A percentile compares a stretch with the other conserved stretches of the same genome.
Conservation (phyloP, 2,888 invertebrate genomes). For the Agrochola lychnidis region DNA sequence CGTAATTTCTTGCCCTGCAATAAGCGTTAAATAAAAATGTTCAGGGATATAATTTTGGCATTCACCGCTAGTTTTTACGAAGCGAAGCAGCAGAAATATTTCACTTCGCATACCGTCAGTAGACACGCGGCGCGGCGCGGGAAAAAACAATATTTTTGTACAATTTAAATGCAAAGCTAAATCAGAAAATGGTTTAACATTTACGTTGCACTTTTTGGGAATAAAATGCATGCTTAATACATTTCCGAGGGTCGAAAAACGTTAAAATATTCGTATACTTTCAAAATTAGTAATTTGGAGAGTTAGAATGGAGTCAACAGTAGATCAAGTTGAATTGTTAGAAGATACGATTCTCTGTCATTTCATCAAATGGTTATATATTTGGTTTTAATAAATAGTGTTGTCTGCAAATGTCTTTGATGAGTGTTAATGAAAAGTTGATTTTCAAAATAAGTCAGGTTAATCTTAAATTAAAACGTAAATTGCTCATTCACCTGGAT, state of each 20-base stretch:
- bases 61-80: constrained; percentile 49
- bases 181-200: constrained; percentile 54
- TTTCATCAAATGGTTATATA: not conserved
- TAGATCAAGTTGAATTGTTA: not conserved
- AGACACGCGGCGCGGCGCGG: constrained; percentile 40
- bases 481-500: too few relatives aligned
- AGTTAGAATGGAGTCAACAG: not conserved
- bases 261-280: constrained; percentile 2
- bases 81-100: constrained; percentile 44
- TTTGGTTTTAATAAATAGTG: not conserved
- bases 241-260: not conserved
- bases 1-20: constrained; percentile 32
- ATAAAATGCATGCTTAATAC: constrained; percentile 36
- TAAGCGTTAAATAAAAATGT: constrained; percentile 58
- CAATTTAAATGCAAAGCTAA: constrained; percentile 63
- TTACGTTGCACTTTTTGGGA: constrained; percentile 47
- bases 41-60: constrained; percentile 53
- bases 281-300: not conserved
- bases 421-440: not conserved
- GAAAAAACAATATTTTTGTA: constrained; percentile 55
- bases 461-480: too few relatives aligned
- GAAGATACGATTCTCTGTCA: not conserved
- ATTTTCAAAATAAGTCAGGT: not conserved
- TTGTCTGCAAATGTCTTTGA: not conserved
- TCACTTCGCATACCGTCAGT: constrained; percentile 37